phyloP scores from a whole-genome alignment of 2,888 invertebrate genomes.

The Chrysolina oricalcia region DNA sequence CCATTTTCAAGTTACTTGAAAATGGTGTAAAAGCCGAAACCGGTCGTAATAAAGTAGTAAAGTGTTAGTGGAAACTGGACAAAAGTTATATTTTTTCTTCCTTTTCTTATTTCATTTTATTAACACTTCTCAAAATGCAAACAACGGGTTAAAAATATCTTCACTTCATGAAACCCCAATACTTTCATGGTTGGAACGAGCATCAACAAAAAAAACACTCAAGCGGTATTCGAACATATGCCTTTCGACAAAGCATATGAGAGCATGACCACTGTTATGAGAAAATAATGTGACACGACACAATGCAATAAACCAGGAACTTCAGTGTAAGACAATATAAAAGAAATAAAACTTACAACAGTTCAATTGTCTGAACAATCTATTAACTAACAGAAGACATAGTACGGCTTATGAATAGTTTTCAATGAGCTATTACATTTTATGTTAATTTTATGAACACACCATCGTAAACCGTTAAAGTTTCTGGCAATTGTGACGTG shows the following conservation, averaged over 20 bases:
- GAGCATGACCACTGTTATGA: slow-evolving; percentile 7
- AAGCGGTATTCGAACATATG: slow-evolving; percentile 20
- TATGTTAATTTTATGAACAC: not conserved
- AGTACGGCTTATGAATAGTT: not conserved
- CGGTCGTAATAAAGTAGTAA: no score
- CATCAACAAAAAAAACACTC: not conserved
- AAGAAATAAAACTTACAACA: slow-evolving; percentile 17
- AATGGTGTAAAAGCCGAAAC: no score
- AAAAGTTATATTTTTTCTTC: no score
- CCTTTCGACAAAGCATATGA: slow-evolving; percentile 8
- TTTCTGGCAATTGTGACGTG: no score
- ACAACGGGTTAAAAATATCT: not conserved
- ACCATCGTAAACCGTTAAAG: no score
- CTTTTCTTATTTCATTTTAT: no score
- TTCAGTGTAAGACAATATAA: slow-evolving; percentile 12
- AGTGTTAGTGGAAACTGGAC: no score
- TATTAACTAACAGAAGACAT: not conserved
- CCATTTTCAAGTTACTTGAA: no score
- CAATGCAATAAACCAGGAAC: slow-evolving; percentile 18
- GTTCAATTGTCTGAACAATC: slow-evolving; percentile 2
- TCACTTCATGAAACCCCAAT: not conserved
- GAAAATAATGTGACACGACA: slow-evolving; percentile 10
- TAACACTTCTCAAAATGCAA: no score
- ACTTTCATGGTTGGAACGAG: not conserved
- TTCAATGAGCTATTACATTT: not conserved